Evolutionary conservation across 2,797 vertebrate species (phyloP), one percentile per base, ranked within the genome.

Genomic region (Girardinus metallicus): DNA sequence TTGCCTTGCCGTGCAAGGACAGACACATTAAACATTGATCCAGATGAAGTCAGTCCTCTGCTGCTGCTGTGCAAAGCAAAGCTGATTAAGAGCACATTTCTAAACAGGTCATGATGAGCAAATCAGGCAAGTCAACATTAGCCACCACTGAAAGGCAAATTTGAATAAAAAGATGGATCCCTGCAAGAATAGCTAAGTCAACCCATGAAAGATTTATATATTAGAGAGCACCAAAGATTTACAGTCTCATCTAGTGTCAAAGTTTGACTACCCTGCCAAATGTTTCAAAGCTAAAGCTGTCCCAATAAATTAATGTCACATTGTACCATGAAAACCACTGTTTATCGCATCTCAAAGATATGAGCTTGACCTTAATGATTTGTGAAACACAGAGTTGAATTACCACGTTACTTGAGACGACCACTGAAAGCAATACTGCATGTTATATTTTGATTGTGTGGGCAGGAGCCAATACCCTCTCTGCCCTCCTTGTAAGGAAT

Each of bases 391-490:
- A 83, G 93, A 73, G 85, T 92, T 75, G 77, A 79, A 88, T 94
- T 93, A 92, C 91, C 46, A 31, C 80, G 89, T 82, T 83, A 91
- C 87, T 84, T 70, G 86, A 93, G 88, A 66, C 78, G 85, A 87
- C 80, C 77, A 29, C 85, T 87, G 86, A 89, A 86, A 92, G 88
- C 81, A 83, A 77, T 74, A 81, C 87, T 83, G 80, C 87, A 91
- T 92, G 93, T 94, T 93, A 87, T 91, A 94, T 95, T 94, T 90
- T 94, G 93, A 94, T 94, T 92, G 88, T 93, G 92, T 89, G 93
- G 94, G 91, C 92, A 93, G 86, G 87, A 94, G 91, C 86, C 87
- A 93, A 94, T 95, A 93, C 83, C 92, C 84, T 83, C 86, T 85
- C 76, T 80, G 87, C 84, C 84, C 85, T 85, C 87, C 90, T 89